These are phyloP conservation scores for Poeciliopsis prolifica DNA, from an alignment of 2,113 vertebrate species.

Conservation along the genomic window DNA sequence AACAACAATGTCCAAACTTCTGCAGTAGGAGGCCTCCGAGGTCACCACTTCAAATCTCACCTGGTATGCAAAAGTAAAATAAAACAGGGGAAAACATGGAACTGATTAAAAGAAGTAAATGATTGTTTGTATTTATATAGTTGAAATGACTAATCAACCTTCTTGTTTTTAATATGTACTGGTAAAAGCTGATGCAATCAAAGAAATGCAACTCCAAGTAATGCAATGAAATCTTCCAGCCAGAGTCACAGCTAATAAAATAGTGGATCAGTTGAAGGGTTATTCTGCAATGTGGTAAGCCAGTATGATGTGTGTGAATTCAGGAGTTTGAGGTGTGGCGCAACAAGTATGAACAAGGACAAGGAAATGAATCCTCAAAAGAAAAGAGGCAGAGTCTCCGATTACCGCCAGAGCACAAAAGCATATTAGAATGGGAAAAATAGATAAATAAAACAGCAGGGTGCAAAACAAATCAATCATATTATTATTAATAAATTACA, in stretches of 20 bases:
- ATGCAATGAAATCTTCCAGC: neutral
- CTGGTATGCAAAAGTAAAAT: slow-evolving; percentile 67
- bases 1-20: slow-evolving; percentile 92
- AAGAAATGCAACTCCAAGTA: neutral
- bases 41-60: slow-evolving; percentile 95
- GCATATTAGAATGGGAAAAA: neutral
- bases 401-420: neutral
- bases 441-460: neutral
- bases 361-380: slow-evolving; percentile 1
- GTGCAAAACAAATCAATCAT: neutral
- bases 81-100: neutral
- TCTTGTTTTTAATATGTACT: neutral
- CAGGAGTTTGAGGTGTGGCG: neutral
- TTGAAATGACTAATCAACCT: neutral
- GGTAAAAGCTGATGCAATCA: neutral
- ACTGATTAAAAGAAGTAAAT: neutral
- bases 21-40: slow-evolving; percentile 93
- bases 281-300: slow-evolving; percentile 36
- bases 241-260: neutral
- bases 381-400: neutral
- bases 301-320: neutral
- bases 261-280: neutral
- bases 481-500: neutral
- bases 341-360: neutral
- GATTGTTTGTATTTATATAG: no score